Percentiles rank a stretch among this genome's conserved stretches.
Evolutionary conservation across 2,797 vertebrate genomes (phyloP).

Genomic region (Hafferia zeledoni): DNA sequence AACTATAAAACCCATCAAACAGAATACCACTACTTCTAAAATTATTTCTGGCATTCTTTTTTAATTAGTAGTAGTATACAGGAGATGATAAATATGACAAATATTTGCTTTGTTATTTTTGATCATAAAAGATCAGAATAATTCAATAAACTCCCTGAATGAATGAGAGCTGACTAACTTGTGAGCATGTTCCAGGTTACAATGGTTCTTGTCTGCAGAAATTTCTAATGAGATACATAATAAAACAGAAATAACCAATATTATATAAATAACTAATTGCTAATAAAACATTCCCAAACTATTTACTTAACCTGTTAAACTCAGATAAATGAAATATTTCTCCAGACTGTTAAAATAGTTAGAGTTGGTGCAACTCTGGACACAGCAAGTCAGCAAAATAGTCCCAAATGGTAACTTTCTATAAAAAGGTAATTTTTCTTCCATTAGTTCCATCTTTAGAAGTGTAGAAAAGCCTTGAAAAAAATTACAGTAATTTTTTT

Average conservation of each 20-base stretch:
- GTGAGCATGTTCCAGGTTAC: not conserved
- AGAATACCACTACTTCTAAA: not conserved
- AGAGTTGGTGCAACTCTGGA: not conserved
- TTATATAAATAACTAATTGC: not conserved
- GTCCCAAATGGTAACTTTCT: not conserved
- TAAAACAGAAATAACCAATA: not conserved
- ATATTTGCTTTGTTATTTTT: not conserved
- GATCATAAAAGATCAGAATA: not conserved
- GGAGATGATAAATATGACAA: not conserved
- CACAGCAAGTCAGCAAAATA: not conserved
- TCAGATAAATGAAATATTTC: not conserved
- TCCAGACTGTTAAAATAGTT: not conserved
- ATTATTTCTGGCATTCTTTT: not conserved
- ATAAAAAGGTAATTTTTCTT: not conserved
- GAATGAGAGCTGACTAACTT: not conserved
- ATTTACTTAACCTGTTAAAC: not conserved
- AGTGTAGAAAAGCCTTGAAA: not conserved
- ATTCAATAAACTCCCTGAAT: not conserved
- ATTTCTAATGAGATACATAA: not conserved
- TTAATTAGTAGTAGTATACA: not conserved
- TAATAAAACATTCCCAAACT: not conserved
- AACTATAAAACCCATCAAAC: not conserved
- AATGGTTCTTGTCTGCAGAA: not conserved
- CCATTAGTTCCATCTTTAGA: not conserved
- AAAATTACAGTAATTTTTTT: not conserved